Conservation (phyloP, 2,797 vertebrate species). For the Poecilia wingei region DNA sequence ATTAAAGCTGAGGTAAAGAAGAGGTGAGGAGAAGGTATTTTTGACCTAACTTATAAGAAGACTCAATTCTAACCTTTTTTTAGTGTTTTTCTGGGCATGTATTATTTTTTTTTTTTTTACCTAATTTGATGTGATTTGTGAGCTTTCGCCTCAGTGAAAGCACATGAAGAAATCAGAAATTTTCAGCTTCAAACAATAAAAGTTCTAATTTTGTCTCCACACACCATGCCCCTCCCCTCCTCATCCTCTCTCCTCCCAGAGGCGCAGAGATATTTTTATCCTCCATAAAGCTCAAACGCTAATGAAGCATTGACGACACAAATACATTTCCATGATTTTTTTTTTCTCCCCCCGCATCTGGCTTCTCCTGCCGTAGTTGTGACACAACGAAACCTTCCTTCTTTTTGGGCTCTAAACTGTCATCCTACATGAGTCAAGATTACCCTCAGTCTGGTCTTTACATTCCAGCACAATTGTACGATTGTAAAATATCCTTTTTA, state of each 20-base stretch:
- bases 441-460: not conserved
- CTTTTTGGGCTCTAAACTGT: constrained; percentile 10
- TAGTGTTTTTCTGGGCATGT: constrained; percentile 10
- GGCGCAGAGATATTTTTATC: constrained; percentile 80
- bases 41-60: constrained; percentile 33
- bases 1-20: constrained; percentile 13
- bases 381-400: constrained; percentile 10
- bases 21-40: constrained; percentile 39
- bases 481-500: constrained; percentile 14
- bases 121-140: not conserved
- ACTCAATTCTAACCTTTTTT: constrained; percentile 40
- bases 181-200: not conserved
- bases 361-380: constrained; percentile 13
- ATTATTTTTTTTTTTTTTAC: constrained; percentile 2
- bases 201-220: constrained; percentile 24
- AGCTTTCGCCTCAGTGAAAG: not conserved
- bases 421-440: not conserved
- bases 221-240: constrained; percentile 37
- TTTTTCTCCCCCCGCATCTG: constrained; percentile 17
- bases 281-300: constrained; percentile 64
- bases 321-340: constrained; percentile 58
- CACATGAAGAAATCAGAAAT: constrained; percentile 11
- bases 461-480: not conserved
- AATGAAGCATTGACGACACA: constrained; percentile 72
- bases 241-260: constrained; percentile 63